Conservation (phyloP, 2,113 vertebrate genomes). For the Saguinus midas region DNA sequence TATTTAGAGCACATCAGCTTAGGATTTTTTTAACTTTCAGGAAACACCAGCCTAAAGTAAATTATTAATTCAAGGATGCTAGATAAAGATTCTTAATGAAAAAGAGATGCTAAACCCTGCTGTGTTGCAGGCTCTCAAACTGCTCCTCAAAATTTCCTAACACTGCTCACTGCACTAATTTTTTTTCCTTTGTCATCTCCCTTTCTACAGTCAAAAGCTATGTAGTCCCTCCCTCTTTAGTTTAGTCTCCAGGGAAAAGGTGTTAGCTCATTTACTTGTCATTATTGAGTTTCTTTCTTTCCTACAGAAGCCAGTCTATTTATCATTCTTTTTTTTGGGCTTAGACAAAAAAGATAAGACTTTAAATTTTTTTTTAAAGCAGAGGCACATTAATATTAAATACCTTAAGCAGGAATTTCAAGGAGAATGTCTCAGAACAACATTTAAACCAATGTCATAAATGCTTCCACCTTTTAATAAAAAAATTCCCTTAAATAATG, state of each 20-base stretch:
- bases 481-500: not conserved
- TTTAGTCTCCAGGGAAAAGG: not conserved
- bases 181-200: no score
- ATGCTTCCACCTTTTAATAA: slow-evolving; percentile 7
- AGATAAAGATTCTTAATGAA: not conserved
- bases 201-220: not conserved
- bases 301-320: not conserved
- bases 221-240: not conserved
- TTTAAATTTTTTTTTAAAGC: not conserved
- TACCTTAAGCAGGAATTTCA: slow-evolving; percentile 3
- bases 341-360: not conserved
- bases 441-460: not conserved
- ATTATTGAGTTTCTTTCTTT: not conserved
- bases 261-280: not conserved
- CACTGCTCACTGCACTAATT: not conserved
- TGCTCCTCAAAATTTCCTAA: not conserved
- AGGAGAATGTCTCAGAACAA: not conserved
- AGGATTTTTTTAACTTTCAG: not conserved
- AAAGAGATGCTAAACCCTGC: not conserved
- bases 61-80: slow-evolving; percentile 6
- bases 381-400: not conserved
- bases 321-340: not conserved
- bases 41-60: slow-evolving; percentile 8
- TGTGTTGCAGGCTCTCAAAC: not conserved
- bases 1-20: not conserved